Conservation (phyloP, 2,797 vertebrate species). For the Cottoperca gobio region DNA sequence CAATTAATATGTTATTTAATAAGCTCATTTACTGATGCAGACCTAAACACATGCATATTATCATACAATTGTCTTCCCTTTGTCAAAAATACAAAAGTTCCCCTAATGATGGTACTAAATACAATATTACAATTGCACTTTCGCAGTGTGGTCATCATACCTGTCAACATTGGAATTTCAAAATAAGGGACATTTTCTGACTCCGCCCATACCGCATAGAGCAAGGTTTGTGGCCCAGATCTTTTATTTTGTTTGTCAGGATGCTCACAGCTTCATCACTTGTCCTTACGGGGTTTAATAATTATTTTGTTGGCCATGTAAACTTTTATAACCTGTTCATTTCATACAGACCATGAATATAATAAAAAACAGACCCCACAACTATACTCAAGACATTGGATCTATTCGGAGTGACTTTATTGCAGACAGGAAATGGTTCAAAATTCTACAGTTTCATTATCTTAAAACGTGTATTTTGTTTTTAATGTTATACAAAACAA, state of each 20-base stretch:
- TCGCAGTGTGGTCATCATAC: too few relatives aligned
- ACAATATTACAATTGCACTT: too few relatives aligned
- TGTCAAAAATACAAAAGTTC: too few relatives aligned
- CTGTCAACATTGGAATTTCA: too few relatives aligned
- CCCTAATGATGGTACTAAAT: too few relatives aligned
- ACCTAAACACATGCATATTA: too few relatives aligned
- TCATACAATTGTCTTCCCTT: too few relatives aligned
- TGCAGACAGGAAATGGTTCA: slow-evolving; percentile 3
- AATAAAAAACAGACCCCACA: not conserved
- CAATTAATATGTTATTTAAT: too few relatives aligned
- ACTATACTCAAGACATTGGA: not conserved
- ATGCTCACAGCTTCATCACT: not conserved
- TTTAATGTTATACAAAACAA: slow-evolving; percentile 1
- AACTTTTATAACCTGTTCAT: not conserved
- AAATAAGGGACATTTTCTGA: too few relatives aligned
- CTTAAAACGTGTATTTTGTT: not conserved
- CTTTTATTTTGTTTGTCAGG: not conserved
- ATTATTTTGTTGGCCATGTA: not conserved
- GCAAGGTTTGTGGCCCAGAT: not conserved
- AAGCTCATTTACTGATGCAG: too few relatives aligned
- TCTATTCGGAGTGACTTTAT: slow-evolving; percentile 18
- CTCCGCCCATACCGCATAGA: too few relatives aligned
- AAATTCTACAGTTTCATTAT: not conserved
- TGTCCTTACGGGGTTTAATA: not conserved
- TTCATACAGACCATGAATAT: not conserved